Evolutionary conservation across 2,113 vertebrate genomes (phyloP), one percentile per base, ranked within the genome.

Genomic region (Oryzias woworae): DNA sequence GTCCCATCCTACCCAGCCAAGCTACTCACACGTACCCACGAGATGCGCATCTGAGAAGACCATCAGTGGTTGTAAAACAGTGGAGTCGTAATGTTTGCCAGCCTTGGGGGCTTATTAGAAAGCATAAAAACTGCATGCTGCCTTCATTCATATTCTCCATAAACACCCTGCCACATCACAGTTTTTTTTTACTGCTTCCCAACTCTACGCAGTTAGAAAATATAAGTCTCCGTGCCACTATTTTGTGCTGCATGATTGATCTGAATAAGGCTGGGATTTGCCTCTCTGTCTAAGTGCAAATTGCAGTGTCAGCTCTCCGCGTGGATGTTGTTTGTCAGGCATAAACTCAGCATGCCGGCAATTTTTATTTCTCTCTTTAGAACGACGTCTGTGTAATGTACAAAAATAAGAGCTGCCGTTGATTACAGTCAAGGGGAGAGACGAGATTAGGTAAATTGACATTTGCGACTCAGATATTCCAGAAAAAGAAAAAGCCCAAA

Each of bases 91-190:
- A 88, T 88, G 82, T 84, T 85, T 62, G 70, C 52, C 71, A 74
- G 84, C 87, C 87, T 89, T 81, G 71, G 85, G 85, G 90, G 86
- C 92, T 92, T 90, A 89, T 92, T 90, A 91, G 85, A 78, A 90
- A 78, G 80, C 83, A 92, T 91, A 91, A 91, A 91, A 90, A 82
- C 87, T 75, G 79, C 84, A 88, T 82, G 87, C 82, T 81, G 85
- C 89, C 86, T 85, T 86, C 86, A 89, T 90, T 91, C 89, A 90
- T 87, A 83, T 87, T 90, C 80, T 81, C 85, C 78, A 80, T 83
- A 82, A 91, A 87, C 81, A 82, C 78, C 58, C 73, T 54, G 80
- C 69, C 80, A 78, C 80, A 77, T 79, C 63, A 54, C 57, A 66
- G 69, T 55, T 50, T 42, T 44, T 44, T 41, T 54, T 57, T 57